Evolutionary conservation across 2,113 vertebrate genomes (phyloP), one percentile per base, ranked within the genome.

Genomic region (Echinops telfairi): DNA sequence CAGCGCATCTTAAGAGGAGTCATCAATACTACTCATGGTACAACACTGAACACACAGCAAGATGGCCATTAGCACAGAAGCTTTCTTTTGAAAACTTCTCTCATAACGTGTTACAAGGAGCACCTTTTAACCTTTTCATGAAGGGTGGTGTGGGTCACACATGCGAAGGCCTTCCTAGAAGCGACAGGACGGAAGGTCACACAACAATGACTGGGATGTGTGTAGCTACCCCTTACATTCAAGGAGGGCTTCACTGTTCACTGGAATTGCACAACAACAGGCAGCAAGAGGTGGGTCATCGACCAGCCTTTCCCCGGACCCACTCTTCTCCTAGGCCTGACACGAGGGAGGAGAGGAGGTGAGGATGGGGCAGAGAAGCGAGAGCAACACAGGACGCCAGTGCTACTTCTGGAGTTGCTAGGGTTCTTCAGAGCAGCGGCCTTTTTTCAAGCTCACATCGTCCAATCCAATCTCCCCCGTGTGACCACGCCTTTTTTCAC

Each of bases 401-500:
- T 60, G 78, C 88, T 86, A 83, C 90, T 93, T 53, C 1, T n/a
- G 88, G 79, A 88, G 94, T 25, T 66, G 80, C 88, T 97, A 97
- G 83, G 97, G 98, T 84, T 98, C 98, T 95, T 99, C 98, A 47
- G 98, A 97, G 98, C 99, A 99, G 92, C 90, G 98, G 95, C 99
- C 99, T 98, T 97, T 99, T 93, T 96, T 98, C 97, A 99, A 97
- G 97, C 98, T 98, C 95, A 99, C 98, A 87, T 99, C 99, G 76
- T 99, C 99, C 97, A 99, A 98, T 1, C 98, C 99, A 97, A 99
- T 99, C 97, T 99, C 98, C 2, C 99, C 99, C 0, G 95, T 96
- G 95, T 98, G 96, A 88, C 98, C 98, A 93, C 97, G 98, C 95
- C 98, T 98, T 57, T 98, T 98, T 96, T 99, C 99, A 0, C 99